Conservation (phyloP, 1,140 invertebrate species). For the Diorhabda sublineata region DNA sequence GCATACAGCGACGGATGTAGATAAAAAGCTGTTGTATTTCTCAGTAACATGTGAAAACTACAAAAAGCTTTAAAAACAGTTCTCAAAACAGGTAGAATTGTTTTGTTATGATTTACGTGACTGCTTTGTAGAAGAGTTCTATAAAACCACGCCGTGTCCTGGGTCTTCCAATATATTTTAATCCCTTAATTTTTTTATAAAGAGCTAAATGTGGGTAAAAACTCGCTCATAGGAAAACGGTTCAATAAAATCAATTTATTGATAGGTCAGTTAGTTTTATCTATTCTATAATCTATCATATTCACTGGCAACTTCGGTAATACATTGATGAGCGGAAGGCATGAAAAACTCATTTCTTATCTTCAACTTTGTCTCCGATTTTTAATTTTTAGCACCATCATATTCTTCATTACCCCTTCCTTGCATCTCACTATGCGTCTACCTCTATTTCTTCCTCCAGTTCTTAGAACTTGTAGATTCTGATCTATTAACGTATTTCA, state of each 20-base stretch:
- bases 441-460: no score
- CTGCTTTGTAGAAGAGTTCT: not conserved
- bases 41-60: constrained; percentile 25
- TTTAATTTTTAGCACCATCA: no score
- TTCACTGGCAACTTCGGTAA: no score
- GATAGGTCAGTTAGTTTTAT: not conserved
- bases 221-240: not conserved
- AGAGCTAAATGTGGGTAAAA: not conserved
- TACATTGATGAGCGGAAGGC: no score
- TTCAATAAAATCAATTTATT: not conserved
- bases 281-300: no score
- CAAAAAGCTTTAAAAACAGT: constrained; percentile 11
- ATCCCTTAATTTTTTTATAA: not conserved
- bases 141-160: not conserved
- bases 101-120: not conserved
- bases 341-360: no score
- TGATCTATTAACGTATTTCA: no score
- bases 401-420: no score
- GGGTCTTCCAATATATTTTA: not conserved
- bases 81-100: constrained; percentile 1
- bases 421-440: no score
- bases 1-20: constrained; percentile 11
- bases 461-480: no score
- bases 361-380: no score
- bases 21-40: constrained; percentile 25